Evolutionary conservation across 2,888 invertebrate species (phyloP), one percentile per base, ranked within the genome.

Genomic region (Drosophila hamatofila): DNA sequence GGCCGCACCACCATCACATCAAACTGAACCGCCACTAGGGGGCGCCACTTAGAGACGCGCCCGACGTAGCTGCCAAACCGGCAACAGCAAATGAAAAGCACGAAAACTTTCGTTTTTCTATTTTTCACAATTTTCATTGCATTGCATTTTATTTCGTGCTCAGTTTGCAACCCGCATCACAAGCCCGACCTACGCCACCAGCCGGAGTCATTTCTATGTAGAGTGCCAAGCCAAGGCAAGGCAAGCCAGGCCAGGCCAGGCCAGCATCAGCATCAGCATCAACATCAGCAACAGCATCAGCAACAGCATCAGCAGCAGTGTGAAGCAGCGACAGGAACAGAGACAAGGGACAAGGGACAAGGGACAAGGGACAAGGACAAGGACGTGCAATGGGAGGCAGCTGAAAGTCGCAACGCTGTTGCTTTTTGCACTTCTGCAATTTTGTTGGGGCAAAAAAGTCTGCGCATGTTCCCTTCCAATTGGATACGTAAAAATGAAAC

Each of bases 61-160:
- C 68, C 78, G 71, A 76, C 60, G 37, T 16, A 44, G 78, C 62
- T 75, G 77, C 80, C 75, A 80, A 80, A 72, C 76, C 57, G 76
- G 72, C 74, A 86, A 76, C 91, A 91, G 86, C 91, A 91, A 91
- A 91, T 91, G 92, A 90, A 87, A 91, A 91, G 81, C 89, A 90
- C 84, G 89, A 83, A 91, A 88, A 89, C 83, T 91, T 82, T 88
- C 83, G 76, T 91, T 91, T 88, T 91, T 90, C 88, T 89, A 90
- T 86, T 89, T 89, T 92, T 88, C 83, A 71, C 78, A 74, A 78
- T 89, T 84, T 83, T 84, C 86, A 84, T 88, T 89, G 90, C 83
- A 87, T 75, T 89, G 81, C 89, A 89, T 89, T 89, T 90, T 89
- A 81, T 80, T 75, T 79, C 56, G 18, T 57, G 69, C 65, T n/a